Conservation (phyloP, 37 sponge, comb jelly and placozoan species). For the Halisarca cf. caerulea region DNA sequence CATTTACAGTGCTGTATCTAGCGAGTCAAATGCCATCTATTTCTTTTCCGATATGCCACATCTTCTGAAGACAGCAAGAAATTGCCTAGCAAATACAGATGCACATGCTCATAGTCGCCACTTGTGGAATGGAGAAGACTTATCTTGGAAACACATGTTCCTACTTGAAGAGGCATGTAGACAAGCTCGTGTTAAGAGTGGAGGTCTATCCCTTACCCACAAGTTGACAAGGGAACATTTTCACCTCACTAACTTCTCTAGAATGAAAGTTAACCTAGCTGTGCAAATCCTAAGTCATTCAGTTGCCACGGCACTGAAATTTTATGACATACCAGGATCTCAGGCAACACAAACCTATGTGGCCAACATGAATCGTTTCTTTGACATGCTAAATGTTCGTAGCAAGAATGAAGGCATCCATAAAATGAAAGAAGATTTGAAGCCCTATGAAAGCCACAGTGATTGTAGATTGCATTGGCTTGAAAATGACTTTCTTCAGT, state of each 20-base stretch:
- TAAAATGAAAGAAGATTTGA: neutral
- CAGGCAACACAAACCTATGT: neutral
- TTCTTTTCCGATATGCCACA: no score
- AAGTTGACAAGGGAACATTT: slow-evolving; percentile 45
- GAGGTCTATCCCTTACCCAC: no score
- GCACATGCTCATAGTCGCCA: no score
- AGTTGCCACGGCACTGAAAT: neutral
- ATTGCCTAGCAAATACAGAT: no score
- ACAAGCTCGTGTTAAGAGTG: no score
- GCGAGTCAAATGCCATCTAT: no score
- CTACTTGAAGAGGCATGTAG: no score
- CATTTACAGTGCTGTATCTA: no score
- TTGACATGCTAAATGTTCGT: slow-evolving; percentile 26
- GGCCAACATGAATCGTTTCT: neutral
- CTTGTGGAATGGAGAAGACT: no score
- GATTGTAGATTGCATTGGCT: neutral
- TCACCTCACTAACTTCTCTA: slow-evolving; percentile 40
- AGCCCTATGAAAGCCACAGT: neutral
- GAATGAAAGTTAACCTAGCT: slow-evolving; percentile 29
- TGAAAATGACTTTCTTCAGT: slow-evolving; percentile 4
- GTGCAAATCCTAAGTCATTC: slow-evolving; percentile 30
- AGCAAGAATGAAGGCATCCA: neutral
- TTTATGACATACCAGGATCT: neutral
- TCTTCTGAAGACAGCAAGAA: no score
- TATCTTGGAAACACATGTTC: no score